Conservation (phyloP, 2,797 vertebrate species). For the Sebastes nivosus region DNA sequence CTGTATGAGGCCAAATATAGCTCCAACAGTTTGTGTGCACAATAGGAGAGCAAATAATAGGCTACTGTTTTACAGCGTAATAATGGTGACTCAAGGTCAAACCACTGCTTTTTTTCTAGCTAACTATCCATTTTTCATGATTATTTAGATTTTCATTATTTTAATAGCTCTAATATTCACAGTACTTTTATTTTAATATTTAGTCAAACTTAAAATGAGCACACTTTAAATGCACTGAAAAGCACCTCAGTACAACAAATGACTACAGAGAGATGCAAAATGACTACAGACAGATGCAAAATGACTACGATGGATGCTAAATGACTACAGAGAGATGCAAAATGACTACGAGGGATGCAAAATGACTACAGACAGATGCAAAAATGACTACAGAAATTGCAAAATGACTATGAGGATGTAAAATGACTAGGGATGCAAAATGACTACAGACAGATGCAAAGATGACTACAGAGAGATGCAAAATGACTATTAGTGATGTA, state of each 20-base stretch:
- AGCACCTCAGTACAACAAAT: neutral
- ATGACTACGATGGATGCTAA: too few species aligned
- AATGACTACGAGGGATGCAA: too few species aligned
- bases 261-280: too few species aligned
- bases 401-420: too few species aligned
- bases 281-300: too few species aligned
- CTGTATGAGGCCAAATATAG: conserved; percentile 14
- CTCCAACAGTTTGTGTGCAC: neutral
- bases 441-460: too few species aligned
- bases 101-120: neutral
- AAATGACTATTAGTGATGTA: too few species aligned
- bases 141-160: neutral
- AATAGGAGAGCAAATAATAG: neutral
- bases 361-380: too few species aligned
- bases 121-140: neutral
- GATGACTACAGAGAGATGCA: too few species aligned
- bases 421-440: too few species aligned
- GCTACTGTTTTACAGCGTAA: neutral
- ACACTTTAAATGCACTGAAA: neutral
- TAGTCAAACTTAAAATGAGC: neutral
- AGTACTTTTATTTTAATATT: neutral
- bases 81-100: neutral
- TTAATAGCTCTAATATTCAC: neutral
- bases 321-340: too few species aligned
- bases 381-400: too few species aligned